Evolutionary conservation across 2,888 invertebrate species (phyloP), one percentile per base, ranked within the genome.

Genomic region (Rhingia rostrata): DNA sequence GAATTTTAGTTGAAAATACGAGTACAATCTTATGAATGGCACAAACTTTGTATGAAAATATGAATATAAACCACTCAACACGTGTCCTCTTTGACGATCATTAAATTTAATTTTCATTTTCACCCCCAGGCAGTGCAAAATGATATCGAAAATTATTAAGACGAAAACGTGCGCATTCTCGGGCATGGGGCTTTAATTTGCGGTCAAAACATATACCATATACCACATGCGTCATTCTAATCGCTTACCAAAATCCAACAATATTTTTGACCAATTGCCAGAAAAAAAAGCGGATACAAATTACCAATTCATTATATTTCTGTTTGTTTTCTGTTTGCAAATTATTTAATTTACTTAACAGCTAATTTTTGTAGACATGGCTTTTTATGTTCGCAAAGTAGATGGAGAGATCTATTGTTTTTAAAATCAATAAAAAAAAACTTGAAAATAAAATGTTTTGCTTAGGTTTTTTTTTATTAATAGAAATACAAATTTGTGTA

Each of bases 241-340:
- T 69, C 14, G 82, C 41, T 60, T 14, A 53, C 22, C 54, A 41
- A 30, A 22, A 63, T 32, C 61, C 56, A 47, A 54, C 63, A 14
- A 73, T 74, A 39, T 58, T 30, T 69, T 84, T 84, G 83, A 79
- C 51, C 32, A 47, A 79, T 10, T 83, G 83, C 83, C 83, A 84
- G n/a, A 56, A 47, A 51, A 49, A 67, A 64, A 32, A 67, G 58
- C 37, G 41, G 32, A 43, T 30, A 35, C 9, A 33, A 49, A 22
- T 37, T 47, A n/a, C 41, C 32, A 45, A 54, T 10, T 49, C 22
- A 22, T 70, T 32, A 43, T 30, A 30, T 33, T 32, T 60, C 30
- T 69, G 14, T 51, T 47, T 49, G 9, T 53, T 33, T 47, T 63
- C 51, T 58, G 45, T 41, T 30, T 10, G 54, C 14, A n/a, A 56